phyloP scores from a whole-genome alignment of 2,797 vertebrate genomes.

The Oophaga sylvatica region DNA sequence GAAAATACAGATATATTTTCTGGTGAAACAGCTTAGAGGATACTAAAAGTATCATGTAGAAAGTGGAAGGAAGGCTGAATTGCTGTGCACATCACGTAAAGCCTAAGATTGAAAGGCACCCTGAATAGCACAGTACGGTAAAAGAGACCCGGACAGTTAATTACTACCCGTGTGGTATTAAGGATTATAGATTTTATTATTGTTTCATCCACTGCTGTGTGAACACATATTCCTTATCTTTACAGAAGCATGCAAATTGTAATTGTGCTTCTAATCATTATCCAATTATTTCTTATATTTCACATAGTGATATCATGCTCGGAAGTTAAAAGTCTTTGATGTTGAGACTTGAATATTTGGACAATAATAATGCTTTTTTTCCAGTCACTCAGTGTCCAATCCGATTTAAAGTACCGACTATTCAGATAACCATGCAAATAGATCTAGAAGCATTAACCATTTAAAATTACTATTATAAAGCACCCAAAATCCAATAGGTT shows the following conservation, averaged over 20 bases:
- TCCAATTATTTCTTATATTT: slow-evolving; percentile 55
- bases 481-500: neutral
- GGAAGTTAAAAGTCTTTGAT: slow-evolving; percentile 38
- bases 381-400: slow-evolving; percentile 28
- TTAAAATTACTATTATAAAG: neutral
- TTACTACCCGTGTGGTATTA: slow-evolving; percentile 48
- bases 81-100: slow-evolving; percentile 47
- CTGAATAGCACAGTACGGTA: slow-evolving; percentile 36
- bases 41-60: neutral
- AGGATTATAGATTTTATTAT: slow-evolving; percentile 53
- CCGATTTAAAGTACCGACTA: neutral
- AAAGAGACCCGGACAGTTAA: slow-evolving; percentile 34
- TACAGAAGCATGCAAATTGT: slow-evolving; percentile 47
- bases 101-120: slow-evolving; percentile 41
- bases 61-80: slow-evolving; percentile 15
- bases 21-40: slow-evolving; percentile 4
- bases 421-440: slow-evolving; percentile 6
- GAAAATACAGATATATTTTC: neutral
- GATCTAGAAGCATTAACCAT: neutral
- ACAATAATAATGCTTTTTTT: slow-evolving; percentile 36
- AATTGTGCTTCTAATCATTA: slow-evolving; percentile 52
- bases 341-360: slow-evolving; percentile 39
- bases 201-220: slow-evolving; percentile 44
- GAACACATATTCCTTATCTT: slow-evolving; percentile 49
- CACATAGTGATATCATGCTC: slow-evolving; percentile 40